phyloP scores from a whole-genome alignment of 2,113 vertebrate species.

The Nesoenas mayeri region DNA sequence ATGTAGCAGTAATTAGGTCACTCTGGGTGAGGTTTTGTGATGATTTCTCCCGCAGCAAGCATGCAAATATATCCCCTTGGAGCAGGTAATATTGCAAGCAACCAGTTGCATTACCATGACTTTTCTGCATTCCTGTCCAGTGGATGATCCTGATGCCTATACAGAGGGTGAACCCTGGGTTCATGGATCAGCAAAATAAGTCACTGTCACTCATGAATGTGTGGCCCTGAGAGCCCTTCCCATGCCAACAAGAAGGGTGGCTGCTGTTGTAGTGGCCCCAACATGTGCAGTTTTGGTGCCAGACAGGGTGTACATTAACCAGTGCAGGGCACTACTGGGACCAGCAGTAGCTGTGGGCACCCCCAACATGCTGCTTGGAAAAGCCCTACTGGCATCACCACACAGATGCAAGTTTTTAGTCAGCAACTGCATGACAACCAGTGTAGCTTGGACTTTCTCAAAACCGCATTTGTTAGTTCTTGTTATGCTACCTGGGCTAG shows the following conservation, averaged over 20 bases:
- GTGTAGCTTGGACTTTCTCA: neutral
- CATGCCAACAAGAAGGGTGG: neutral
- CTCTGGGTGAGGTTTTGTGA: neutral
- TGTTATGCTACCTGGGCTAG: neutral
- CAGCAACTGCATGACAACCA: neutral
- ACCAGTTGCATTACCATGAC: neutral
- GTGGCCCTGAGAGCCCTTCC: neutral
- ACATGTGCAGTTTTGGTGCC: accelerated
- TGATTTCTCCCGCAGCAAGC: neutral
- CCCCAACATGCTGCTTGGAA: neutral
- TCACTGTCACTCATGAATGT: neutral
- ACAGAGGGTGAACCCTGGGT: neutral
- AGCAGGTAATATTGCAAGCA: neutral
- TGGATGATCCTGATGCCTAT: neutral
- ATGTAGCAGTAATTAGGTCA: neutral
- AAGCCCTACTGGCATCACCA: neutral
- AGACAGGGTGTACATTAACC: neutral
- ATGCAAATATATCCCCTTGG: neutral
- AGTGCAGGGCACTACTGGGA: neutral
- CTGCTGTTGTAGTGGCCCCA: neutral
- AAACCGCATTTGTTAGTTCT: neutral
- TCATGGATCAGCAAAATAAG: neutral
- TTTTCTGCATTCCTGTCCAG: neutral
- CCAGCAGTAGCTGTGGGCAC: neutral
- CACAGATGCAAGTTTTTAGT: neutral